These are phyloP conservation scores for Salticus scenicus DNA, from an alignment of 2,888 invertebrate genomes.

Conservation along the genomic window DNA sequence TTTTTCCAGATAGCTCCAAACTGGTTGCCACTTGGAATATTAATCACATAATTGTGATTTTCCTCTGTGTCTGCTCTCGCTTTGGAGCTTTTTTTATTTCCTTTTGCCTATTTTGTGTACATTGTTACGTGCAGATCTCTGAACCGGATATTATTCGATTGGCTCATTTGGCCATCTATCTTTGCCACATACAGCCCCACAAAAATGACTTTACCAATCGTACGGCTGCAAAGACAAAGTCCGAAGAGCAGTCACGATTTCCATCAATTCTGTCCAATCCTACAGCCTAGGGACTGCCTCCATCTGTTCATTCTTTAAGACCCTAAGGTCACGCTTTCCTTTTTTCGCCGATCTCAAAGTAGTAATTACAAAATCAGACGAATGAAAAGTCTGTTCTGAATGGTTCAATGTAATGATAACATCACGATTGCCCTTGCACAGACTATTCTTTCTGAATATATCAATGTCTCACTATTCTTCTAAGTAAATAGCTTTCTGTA, in stretches of 20 bases:
- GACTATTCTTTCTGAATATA: neutral
- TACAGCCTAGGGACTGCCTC: neutral
- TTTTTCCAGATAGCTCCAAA: neutral
- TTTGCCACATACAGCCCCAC: conserved; percentile 9
- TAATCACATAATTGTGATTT: neutral
- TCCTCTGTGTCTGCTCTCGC: neutral
- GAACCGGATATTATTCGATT: conserved; percentile 7
- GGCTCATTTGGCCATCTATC: neutral
- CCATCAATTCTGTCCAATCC: conserved; percentile 12
- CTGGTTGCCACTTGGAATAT: neutral
- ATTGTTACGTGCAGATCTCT: neutral
- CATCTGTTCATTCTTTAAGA: neutral
- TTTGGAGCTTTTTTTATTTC: neutral
- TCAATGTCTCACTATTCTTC: conserved; percentile 2
- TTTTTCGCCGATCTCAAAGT: neutral
- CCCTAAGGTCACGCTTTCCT: neutral
- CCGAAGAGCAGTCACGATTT: neutral
- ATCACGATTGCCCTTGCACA: conserved; percentile 1
- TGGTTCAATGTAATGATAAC: conserved; percentile 1
- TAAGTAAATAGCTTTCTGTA: neutral
- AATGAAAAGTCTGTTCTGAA: conserved; percentile 3
- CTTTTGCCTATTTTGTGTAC: neutral
- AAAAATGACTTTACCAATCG: conserved; percentile 14
- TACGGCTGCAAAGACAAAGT: conserved; percentile 11
- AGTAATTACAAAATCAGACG: conserved; percentile 14